Conservation (phyloP, 1,140 invertebrate genomes). For the Diachasmimorpha longicaudata region DNA sequence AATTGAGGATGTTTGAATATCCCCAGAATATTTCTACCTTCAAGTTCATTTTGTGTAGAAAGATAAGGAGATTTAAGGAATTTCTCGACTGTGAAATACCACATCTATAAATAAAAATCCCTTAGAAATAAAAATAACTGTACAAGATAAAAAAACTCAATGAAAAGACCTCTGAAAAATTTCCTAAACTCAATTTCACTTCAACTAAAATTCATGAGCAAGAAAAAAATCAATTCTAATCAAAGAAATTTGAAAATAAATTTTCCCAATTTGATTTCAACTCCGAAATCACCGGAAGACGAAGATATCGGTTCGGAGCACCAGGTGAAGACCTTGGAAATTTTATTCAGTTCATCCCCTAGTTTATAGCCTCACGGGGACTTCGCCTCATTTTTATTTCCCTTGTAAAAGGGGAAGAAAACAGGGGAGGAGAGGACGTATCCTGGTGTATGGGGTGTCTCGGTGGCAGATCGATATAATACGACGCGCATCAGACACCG, state of each 20-base stretch:
- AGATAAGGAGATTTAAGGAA: background rate
- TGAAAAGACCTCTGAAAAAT: background rate
- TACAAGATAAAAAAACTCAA: background rate
- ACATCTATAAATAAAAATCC: background rate
- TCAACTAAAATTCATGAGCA: too few species aligned
- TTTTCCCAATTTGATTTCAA: background rate
- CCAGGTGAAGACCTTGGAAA: background rate
- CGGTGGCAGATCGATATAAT: constrained; percentile 37
- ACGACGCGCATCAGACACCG: constrained; percentile 21
- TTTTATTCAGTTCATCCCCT: background rate
- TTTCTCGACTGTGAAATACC: background rate
- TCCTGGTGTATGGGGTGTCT: constrained; percentile 22
- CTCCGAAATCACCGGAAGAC: background rate
- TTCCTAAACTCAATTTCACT: too few species aligned
- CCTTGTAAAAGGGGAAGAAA: background rate
- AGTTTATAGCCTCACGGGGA: background rate
- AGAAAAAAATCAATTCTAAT: too few species aligned
- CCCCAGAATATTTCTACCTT: too few species aligned
- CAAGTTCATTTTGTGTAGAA: background rate
- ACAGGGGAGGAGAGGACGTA: background rate
- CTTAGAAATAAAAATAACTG: background rate
- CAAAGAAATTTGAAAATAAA: background rate
- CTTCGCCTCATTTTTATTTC: background rate
- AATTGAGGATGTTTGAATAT: too few species aligned
- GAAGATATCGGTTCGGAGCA: background rate